A percentile compares a stretch with the other conserved stretches of the same genome.
Evolutionary conservation across 2,888 invertebrate species (phyloP).

Genomic region (Xanthia togata): DNA sequence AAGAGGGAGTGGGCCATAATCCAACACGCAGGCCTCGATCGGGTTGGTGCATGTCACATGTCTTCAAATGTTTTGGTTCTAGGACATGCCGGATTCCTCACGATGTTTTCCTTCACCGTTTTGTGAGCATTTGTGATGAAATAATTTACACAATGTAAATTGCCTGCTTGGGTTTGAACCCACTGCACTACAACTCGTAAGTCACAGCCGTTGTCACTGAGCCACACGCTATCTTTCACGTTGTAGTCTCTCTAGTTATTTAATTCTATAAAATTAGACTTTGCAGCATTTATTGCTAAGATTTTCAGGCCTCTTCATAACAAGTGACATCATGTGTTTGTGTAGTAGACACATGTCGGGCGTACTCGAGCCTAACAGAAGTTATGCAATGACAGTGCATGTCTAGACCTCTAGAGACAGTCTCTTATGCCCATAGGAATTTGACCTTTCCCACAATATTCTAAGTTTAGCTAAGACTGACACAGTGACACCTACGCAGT

Average conservation of each 20-base stretch:
- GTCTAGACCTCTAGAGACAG: conserved; percentile 14
- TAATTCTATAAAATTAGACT: not conserved
- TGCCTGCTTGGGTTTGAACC: too few species aligned
- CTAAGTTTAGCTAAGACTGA: conserved; percentile 27
- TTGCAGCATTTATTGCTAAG: not conserved
- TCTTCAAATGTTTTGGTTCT: too few species aligned
- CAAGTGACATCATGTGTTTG: conserved; percentile 17
- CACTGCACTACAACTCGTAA: too few species aligned
- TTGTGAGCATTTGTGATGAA: too few species aligned
- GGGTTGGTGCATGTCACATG: too few species aligned
- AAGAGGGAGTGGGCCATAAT: too few species aligned
- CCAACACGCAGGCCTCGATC: too few species aligned
- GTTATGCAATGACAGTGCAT: conserved; percentile 14
- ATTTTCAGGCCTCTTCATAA: not conserved
- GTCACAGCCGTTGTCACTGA: too few species aligned
- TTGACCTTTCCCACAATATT: conserved; percentile 41
- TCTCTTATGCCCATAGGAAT: conserved; percentile 23
- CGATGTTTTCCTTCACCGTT: too few species aligned
- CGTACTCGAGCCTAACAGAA: not conserved
- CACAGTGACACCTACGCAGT: conserved; percentile 38
- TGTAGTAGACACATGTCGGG: conserved; percentile 13
- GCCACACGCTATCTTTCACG: too few species aligned
- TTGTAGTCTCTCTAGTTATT: not conserved
- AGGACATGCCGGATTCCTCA: too few species aligned
- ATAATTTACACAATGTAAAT: too few species aligned